phyloP scores from a whole-genome alignment of 2,888 invertebrate genomes.

The Lasioglossum lativentre region DNA sequence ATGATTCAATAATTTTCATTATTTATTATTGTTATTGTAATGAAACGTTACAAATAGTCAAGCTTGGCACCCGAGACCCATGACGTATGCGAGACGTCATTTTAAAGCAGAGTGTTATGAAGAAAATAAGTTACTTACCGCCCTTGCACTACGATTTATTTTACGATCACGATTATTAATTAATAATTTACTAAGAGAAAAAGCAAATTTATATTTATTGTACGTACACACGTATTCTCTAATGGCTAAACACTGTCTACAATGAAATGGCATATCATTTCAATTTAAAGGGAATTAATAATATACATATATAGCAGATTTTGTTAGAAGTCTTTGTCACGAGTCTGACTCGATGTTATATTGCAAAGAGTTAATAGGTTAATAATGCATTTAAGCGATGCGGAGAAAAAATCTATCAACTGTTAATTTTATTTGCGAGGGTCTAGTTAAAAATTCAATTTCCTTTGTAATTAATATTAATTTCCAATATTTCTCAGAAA shows the following conservation, averaged over 20 bases:
- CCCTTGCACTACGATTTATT: no score
- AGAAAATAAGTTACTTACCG: neutral
- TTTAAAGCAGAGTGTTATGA: neutral
- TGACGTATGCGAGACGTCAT: neutral
- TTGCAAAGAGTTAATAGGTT: neutral
- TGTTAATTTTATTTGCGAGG: neutral
- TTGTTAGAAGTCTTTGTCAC: neutral
- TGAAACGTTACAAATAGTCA: neutral
- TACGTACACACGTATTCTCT: neutral
- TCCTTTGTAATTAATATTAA: no score
- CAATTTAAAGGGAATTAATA: neutral
- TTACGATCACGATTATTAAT: neutral
- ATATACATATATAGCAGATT: neutral
- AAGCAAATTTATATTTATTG: neutral
- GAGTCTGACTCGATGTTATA: neutral
- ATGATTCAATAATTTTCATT: neutral
- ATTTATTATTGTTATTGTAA: neutral
- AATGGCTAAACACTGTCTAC: neutral
- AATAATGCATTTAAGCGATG: neutral
- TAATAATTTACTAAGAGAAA: neutral
- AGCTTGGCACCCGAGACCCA: neutral
- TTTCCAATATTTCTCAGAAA: no score
- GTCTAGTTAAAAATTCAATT: neutral
- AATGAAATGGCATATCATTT: neutral
- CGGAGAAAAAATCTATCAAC: neutral